Percentiles rank a stretch among this genome's conserved stretches.
These are phyloP conservation scores for Zosterops hypoxanthus DNA, from an alignment of 2,113 vertebrate species.

Conservation along the genomic window DNA sequence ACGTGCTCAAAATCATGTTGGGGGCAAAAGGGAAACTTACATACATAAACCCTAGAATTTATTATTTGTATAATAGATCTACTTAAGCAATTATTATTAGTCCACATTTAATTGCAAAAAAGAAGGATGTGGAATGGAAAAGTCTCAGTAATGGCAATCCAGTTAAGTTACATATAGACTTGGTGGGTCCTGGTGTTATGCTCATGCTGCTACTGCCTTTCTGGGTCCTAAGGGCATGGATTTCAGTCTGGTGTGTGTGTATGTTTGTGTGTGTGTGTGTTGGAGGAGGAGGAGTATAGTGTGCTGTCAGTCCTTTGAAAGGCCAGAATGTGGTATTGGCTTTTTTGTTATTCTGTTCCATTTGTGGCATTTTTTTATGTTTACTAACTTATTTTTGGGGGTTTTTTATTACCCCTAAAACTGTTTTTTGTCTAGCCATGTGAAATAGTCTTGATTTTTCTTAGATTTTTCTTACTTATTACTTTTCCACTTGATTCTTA, in stretches of 20 bases:
- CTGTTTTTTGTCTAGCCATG: neutral
- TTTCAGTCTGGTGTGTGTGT: neutral
- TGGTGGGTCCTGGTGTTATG: neutral
- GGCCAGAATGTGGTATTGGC: neutral
- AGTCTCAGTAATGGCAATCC: neutral
- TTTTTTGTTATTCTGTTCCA: neutral
- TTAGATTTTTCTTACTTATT: neutral
- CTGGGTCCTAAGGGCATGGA: fast-evolving
- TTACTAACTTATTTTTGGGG: neutral
- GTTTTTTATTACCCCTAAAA: neutral
- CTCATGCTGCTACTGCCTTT: neutral
- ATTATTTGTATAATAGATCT: neutral
- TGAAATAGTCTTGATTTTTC: neutral
- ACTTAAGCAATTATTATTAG: neutral
- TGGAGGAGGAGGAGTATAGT: neutral
- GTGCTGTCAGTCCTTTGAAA: neutral
- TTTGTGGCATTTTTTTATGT: neutral
- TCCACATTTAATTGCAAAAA: neutral
- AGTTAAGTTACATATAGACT: neutral
- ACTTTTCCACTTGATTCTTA: neutral
- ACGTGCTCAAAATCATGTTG: neutral
- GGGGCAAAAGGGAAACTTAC: neutral
- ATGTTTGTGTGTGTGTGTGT: no score
- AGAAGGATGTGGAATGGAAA: neutral
- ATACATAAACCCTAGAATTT: neutral